Evolutionary conservation across 2,797 vertebrate species (phyloP), one percentile per base, ranked within the genome.

Genomic region (Adrianichthys oophorus): DNA sequence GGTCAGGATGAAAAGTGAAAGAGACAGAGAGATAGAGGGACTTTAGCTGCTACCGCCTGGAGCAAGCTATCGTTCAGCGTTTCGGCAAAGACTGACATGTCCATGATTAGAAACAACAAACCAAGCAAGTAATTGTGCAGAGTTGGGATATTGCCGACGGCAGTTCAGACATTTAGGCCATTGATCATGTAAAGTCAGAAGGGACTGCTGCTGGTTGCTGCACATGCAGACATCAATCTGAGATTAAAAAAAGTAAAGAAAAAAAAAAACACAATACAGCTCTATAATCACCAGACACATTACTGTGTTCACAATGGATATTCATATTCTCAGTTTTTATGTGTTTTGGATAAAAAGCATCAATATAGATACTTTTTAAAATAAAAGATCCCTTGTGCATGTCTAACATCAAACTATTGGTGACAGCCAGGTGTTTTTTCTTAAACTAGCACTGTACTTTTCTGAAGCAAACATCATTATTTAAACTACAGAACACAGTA

Each of bases 41-140:
- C 49, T 56, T 65, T 62, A 55, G 70, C 65, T 32, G 50, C 70
- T 54, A 47, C 52, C 0, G 71, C 78, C 79, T 0, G 41, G 50
- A 76, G 78, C 65, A 52, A 69, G 52, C 73, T 68, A 69, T 79
- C 82, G 79, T 78, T 90, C 79, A 71, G 56, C 23, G 47, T 70
- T 46, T 76, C 66, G 73, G 73, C 71, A 67, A 62, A 65, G 60
- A 67, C 76, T 79, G 78, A 81, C 77, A 83, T 67, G 69, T 83
- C 78, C 74, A 68, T 75, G 77, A 84, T 85, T 77, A 78, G 70
- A 81, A 68, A 57, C 62, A 80, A 78, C 77, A 85, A 86, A 84
- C 73, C 66, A 80, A 82, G 55, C 65, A 65, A 74, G 75, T 71
- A 66, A 80, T 78, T 81, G 77, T 68, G 23, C 63, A 75, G 57